These are phyloP conservation scores for Cosmia pyralina DNA, from an alignment of 2,888 invertebrate genomes.

Conservation along the genomic window DNA sequence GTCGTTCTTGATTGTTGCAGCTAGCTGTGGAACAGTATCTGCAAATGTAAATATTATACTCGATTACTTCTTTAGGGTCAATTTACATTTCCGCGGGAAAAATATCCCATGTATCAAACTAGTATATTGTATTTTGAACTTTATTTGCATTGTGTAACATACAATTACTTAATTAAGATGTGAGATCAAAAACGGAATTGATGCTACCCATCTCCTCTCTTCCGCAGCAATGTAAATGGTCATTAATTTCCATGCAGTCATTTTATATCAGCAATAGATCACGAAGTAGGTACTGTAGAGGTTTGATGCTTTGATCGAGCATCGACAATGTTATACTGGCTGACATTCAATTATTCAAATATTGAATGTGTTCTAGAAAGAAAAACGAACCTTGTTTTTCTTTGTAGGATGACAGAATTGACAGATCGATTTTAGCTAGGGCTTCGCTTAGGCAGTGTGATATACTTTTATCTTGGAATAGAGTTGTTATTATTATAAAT, in stretches of 20 bases:
- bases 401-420: too few species aligned
- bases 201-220: too few species aligned
- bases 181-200: too few species aligned
- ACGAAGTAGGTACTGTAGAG: not conserved
- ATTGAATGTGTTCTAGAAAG: too few species aligned
- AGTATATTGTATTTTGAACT: not conserved
- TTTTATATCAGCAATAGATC: not conserved
- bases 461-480: too few species aligned
- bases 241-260: not conserved
- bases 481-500: too few species aligned
- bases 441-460: too few species aligned
- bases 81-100: not conserved
- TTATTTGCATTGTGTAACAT: not conserved
- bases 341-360: too few species aligned
- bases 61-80: not conserved
- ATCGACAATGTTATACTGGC: too few species aligned
- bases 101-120: not conserved
- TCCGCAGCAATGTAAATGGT: not conserved
- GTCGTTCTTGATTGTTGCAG: slow-evolving; percentile 3
- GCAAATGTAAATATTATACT: slow-evolving; percentile 9
- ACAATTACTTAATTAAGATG: not conserved
- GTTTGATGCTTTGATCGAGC: too few species aligned
- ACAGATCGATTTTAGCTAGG: too few species aligned
- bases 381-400: too few species aligned
- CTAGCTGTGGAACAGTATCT: slow-evolving; percentile 32